Evolutionary conservation across 2,113 vertebrate species (phyloP).

Genomic region (Synchiropus splendidus): DNA sequence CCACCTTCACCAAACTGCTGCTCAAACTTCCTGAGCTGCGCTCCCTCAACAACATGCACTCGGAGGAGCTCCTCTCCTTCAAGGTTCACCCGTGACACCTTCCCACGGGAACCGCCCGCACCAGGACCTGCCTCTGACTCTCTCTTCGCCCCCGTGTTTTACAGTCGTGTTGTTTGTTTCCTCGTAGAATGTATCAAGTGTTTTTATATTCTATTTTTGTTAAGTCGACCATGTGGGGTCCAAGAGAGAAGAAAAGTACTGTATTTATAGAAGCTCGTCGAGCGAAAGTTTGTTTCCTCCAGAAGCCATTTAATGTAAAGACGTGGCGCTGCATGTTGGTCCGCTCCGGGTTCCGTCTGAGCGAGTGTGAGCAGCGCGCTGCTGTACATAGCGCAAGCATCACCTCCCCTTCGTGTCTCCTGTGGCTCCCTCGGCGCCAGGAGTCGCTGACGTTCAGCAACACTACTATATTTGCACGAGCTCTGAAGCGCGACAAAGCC

Average conservation of each 20-base stretch:
- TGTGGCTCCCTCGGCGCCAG: too few species aligned
- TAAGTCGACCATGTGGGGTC: constrained; percentile 10
- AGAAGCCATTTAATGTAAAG: constrained; percentile 51
- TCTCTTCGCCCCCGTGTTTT: constrained; percentile 3
- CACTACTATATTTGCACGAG: too few species aligned
- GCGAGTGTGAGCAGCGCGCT: constrained; percentile 32
- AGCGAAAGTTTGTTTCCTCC: constrained; percentile 19
- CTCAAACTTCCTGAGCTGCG: constrained; percentile 94
- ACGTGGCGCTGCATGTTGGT: constrained; percentile 7
- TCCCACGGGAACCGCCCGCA: constrained; percentile 16
- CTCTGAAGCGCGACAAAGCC: too few species aligned
- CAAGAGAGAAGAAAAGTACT: constrained; percentile 36
- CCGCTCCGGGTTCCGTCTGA: constrained; percentile 13
- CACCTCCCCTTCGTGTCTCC: constrained; percentile 7
- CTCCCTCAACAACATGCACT: constrained; percentile 98
- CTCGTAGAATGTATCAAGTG: constrained; percentile 56
- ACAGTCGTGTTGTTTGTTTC: constrained; percentile 32
- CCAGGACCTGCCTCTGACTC: constrained; percentile 25
- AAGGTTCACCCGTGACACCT: constrained; percentile 85
- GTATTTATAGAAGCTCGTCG: constrained; percentile 44
- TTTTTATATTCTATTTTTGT: constrained; percentile 40
- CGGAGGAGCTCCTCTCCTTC: constrained; percentile 94
- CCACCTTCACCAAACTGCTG: constrained; percentile 95
- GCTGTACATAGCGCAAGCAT: constrained; percentile 53
- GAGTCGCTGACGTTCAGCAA: too few species aligned